phyloP scores from a whole-genome alignment of 2,113 vertebrate species.

The Shinisaurus crocodilurus region DNA sequence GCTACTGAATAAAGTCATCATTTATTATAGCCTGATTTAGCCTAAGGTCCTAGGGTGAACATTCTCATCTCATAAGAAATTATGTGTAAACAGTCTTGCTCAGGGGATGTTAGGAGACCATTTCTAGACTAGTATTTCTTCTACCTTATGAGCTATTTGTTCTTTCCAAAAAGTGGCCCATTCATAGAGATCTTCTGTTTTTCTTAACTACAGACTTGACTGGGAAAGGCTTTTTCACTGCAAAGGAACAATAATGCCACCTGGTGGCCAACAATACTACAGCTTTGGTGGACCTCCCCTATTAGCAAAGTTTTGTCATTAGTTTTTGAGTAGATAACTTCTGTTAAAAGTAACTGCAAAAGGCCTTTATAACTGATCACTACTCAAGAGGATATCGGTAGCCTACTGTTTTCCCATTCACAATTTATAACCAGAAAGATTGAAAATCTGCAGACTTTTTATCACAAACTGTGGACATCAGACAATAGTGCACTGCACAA shows the following conservation, averaged over 20 bases:
- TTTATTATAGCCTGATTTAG: not conserved
- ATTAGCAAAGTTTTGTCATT: not conserved
- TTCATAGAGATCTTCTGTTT: not conserved
- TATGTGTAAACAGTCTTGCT: not conserved
- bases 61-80: not conserved
- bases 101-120: not conserved
- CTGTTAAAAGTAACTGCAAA: not conserved
- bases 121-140: not conserved
- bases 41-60: too few relatives aligned
- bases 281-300: accelerated
- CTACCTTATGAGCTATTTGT: not conserved
- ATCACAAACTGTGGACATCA: not conserved
- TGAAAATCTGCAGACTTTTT: not conserved
- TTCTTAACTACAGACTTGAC: not conserved
- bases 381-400: not conserved
- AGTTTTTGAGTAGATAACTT: not conserved
- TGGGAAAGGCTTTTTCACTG: accelerated
- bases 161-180: not conserved
- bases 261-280: not conserved
- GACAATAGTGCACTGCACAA: not conserved
- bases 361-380: not conserved
- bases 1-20: not conserved
- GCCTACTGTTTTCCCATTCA: not conserved
- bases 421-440: not conserved
- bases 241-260: constrained; percentile 38